phyloP scores from a whole-genome alignment of 2,113 vertebrate species.

The Ochotona curzoniae region DNA sequence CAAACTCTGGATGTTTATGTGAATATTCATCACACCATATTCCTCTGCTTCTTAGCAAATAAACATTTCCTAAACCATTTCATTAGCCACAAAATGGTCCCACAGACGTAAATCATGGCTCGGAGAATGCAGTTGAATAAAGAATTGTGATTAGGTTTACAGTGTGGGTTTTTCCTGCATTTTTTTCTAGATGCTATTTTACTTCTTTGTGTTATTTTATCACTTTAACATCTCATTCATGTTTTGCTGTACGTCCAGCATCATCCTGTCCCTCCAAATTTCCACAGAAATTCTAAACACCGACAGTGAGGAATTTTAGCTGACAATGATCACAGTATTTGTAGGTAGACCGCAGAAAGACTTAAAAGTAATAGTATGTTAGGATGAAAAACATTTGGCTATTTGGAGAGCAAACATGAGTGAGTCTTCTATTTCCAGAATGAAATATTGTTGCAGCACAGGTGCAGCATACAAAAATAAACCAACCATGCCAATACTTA shows the following conservation, averaged over 20 bases:
- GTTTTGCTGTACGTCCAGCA: neutral
- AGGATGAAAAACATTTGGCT: neutral
- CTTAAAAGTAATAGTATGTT: neutral
- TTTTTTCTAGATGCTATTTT: neutral
- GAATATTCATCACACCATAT: neutral
- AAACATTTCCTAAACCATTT: neutral
- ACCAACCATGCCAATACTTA: neutral
- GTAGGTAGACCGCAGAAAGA: neutral
- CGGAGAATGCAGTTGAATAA: neutral
- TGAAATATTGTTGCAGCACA: neutral
- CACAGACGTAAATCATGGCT: neutral
- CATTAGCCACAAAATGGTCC: neutral
- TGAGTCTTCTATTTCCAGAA: neutral
- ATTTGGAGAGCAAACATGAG: neutral
- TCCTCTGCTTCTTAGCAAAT: neutral
- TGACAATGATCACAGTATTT: neutral
- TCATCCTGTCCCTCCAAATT: neutral
- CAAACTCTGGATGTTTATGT: neutral
- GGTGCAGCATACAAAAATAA: neutral
- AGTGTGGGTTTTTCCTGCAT: neutral
- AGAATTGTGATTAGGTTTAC: neutral
- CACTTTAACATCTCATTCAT: neutral
- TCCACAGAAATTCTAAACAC: constrained; percentile 39
- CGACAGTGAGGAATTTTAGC: neutral
- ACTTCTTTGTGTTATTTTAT: neutral